Percentiles rank a stretch among this genome's conserved stretches.
phyloP scores from a whole-genome alignment of 2,113 vertebrate genomes.

The Psephotus haematonotus region DNA sequence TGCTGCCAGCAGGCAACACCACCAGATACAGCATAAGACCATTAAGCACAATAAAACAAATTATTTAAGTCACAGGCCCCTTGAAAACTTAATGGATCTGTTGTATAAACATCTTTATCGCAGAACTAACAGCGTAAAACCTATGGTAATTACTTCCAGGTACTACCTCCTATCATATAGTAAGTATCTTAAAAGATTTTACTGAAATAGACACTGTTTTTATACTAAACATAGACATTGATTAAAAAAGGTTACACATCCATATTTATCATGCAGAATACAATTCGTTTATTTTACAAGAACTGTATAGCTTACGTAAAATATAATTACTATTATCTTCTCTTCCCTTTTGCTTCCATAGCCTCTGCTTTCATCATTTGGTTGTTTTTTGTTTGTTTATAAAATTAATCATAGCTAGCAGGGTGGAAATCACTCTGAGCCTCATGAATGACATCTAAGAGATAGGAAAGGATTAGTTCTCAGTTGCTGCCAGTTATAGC shows the following conservation, averaged over 20 bases:
- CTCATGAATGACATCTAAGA: slow-evolving; percentile 96
- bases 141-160: slow-evolving; percentile 25
- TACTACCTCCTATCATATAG: neutral
- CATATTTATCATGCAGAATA: neutral
- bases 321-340: slow-evolving; percentile 28
- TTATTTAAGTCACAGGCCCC: neutral
- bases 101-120: slow-evolving; percentile 1
- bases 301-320: neutral
- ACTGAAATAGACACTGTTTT: neutral
- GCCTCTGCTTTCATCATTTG: slow-evolving; percentile 70
- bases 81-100: slow-evolving; percentile 19
- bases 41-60: slow-evolving; percentile 52
- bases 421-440: slow-evolving; percentile 90
- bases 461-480: slow-evolving; percentile 97
- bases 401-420: slow-evolving; percentile 94
- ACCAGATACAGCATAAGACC: neutral
- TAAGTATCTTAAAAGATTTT: neutral
- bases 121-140: slow-evolving; percentile 22
- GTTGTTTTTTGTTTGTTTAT: slow-evolving; percentile 82
- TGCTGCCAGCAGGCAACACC: neutral
- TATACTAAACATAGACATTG: neutral
- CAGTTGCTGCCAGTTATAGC: slow-evolving; percentile 92
- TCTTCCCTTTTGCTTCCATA: slow-evolving; percentile 34
- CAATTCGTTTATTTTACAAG: neutral
- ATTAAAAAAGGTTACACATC: neutral